Evolutionary conservation across 1,140 invertebrate species (phyloP).

Genomic region (Dinoponera quadriceps): DNA sequence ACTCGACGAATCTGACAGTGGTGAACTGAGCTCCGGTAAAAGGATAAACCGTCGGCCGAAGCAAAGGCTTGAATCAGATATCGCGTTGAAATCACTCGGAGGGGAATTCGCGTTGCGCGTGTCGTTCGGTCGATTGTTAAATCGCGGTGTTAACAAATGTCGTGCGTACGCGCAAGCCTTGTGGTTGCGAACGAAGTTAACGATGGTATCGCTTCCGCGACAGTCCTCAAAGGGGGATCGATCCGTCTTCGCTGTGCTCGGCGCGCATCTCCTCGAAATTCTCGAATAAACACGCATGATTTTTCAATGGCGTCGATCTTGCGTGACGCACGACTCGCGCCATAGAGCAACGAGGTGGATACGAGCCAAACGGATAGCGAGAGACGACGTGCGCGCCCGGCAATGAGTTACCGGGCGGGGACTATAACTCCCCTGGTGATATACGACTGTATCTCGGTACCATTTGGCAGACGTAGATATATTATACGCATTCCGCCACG

Average conservation of each 20-base stretch:
- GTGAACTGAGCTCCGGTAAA: too few species aligned
- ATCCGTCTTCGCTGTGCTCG: conserved; percentile 16
- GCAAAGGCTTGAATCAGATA: too few species aligned
- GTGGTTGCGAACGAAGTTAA: background rate
- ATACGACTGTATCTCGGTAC: conserved; percentile 85
- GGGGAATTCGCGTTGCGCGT: too few species aligned
- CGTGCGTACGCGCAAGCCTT: too few species aligned
- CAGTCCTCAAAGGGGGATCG: background rate
- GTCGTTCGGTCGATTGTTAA: too few species aligned
- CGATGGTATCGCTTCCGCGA: background rate
- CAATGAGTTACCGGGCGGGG: conserved; percentile 84
- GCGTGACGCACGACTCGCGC: conserved; percentile 78
- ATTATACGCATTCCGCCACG: conserved; percentile 84
- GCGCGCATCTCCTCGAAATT: conserved; percentile 15
- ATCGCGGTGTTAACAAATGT: too few species aligned
- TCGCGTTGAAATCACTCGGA: too few species aligned
- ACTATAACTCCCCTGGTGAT: conserved; percentile 85
- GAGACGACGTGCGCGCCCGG: conserved; percentile 75
- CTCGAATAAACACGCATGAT: conserved; percentile 51
- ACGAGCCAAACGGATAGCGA: conserved; percentile 82
- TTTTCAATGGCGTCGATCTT: conserved; percentile 78
- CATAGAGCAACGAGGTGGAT: conserved; percentile 80
- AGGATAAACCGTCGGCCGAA: too few species aligned
- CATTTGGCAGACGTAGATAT: conserved; percentile 86
- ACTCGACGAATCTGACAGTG: too few species aligned